Percentiles rank a stretch among this genome's conserved stretches.
Conservation (phyloP, 1,140 invertebrate genomes). For the Harpegnathos saltator region DNA sequence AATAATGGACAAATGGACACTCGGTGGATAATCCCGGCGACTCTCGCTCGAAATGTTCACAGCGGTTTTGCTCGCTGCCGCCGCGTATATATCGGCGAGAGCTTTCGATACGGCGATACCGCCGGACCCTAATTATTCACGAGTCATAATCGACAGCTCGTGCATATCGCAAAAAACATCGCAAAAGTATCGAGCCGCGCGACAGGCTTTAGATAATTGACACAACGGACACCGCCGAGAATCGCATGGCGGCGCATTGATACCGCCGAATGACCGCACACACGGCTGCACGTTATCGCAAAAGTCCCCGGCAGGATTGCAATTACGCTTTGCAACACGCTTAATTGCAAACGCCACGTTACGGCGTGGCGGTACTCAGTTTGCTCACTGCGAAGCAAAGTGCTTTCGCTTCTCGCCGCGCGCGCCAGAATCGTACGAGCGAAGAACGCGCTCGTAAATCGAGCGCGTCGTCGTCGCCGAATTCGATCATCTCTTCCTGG, state of each 20-base stretch:
- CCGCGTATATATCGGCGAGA: neutral
- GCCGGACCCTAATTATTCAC: neutral
- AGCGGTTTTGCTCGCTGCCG: neutral
- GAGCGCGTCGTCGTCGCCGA: neutral
- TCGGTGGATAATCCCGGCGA: neutral
- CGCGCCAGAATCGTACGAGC: too few species aligned
- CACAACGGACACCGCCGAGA: neutral
- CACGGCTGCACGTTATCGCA: neutral
- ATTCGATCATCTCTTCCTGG: neutral
- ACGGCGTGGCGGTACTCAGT: neutral
- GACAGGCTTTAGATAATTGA: neutral
- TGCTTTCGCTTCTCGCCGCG: neutral
- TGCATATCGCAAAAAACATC: neutral
- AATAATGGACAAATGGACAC: too few species aligned
- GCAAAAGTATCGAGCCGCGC: neutral
- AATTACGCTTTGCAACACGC: neutral
- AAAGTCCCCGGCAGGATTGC: neutral
- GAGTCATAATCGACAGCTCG: neutral
- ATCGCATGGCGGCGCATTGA: neutral
- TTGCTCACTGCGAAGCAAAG: neutral
- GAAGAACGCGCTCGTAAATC: neutral
- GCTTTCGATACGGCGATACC: neutral
- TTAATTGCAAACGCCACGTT: too few species aligned
- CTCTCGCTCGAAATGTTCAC: neutral
- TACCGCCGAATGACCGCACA: neutral